These are phyloP conservation scores for Cossypha niveicapilla DNA, from an alignment of 2,797 vertebrate genomes.

Conservation along the genomic window DNA sequence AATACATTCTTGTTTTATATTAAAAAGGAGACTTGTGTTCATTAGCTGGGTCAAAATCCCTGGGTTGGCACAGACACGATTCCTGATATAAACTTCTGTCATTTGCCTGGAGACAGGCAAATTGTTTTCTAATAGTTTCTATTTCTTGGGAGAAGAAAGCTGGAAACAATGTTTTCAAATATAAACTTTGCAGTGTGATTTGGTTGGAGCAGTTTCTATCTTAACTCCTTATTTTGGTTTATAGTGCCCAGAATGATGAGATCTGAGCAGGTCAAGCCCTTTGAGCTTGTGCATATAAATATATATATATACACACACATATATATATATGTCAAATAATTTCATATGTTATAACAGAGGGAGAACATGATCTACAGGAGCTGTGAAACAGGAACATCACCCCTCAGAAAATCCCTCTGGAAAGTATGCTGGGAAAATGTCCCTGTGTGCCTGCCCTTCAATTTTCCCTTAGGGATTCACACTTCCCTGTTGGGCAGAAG, in stretches of 20 bases:
- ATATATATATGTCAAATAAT: background rate
- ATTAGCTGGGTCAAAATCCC: background rate
- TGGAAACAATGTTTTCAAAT: background rate
- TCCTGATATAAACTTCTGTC: background rate
- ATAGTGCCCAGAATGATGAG: accelerated
- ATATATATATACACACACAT: no score
- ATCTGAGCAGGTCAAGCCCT: background rate
- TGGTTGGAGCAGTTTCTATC: background rate
- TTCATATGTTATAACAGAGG: accelerated
- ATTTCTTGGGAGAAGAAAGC: background rate
- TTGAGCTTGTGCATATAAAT: no score
- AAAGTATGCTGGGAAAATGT: background rate
- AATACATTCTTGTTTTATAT: background rate
- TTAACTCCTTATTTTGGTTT: background rate
- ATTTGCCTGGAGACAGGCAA: background rate
- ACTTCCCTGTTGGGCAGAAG: background rate
- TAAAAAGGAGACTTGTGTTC: background rate
- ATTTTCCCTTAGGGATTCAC: background rate
- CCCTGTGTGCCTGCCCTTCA: background rate
- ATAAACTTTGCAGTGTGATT: background rate
- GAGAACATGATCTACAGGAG: background rate
- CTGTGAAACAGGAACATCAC: accelerated
- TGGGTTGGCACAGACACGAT: background rate
- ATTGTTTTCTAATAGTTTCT: background rate
- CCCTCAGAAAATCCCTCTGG: background rate